These are phyloP conservation scores for Gymnopithys bicolor DNA, from an alignment of 2,797 vertebrate genomes.

Conservation along the genomic window DNA sequence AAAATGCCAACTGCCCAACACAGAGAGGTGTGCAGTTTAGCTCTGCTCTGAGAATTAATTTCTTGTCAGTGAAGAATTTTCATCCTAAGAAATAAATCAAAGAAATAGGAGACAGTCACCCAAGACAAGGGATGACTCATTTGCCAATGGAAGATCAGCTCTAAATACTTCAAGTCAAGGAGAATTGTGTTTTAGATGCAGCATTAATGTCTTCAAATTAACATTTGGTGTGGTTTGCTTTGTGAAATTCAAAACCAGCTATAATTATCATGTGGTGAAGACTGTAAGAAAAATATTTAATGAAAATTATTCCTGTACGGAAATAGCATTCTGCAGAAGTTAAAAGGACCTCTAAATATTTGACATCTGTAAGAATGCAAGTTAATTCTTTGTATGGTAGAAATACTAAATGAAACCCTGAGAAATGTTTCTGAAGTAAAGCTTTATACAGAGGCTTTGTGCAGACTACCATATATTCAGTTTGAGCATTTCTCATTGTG, in stretches of 20 bases:
- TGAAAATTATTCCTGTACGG: not conserved
- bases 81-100: not conserved
- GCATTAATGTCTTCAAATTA: constrained; percentile 29
- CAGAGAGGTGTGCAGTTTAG: not conserved
- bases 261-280: constrained; percentile 7
- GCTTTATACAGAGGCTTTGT: not conserved
- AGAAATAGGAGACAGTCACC: not conserved
- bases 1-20: no score
- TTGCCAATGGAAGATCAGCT: not conserved
- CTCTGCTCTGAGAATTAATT: not conserved
- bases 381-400: not conserved
- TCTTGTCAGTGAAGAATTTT: not conserved
- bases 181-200: constrained; percentile 15
- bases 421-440: not conserved
- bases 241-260: constrained; percentile 34
- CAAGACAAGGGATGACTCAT: not conserved
- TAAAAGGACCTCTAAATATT: constrained; percentile 22
- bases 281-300: constrained; percentile 7
- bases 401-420: not conserved
- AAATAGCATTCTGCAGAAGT: not conserved
- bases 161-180: not conserved
- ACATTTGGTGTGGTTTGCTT: not conserved
- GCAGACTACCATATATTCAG: not conserved
- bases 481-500: not conserved
- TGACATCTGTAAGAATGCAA: not conserved